Conservation (phyloP, 2,797 vertebrate genomes). For the Microtus obscurus region DNA sequence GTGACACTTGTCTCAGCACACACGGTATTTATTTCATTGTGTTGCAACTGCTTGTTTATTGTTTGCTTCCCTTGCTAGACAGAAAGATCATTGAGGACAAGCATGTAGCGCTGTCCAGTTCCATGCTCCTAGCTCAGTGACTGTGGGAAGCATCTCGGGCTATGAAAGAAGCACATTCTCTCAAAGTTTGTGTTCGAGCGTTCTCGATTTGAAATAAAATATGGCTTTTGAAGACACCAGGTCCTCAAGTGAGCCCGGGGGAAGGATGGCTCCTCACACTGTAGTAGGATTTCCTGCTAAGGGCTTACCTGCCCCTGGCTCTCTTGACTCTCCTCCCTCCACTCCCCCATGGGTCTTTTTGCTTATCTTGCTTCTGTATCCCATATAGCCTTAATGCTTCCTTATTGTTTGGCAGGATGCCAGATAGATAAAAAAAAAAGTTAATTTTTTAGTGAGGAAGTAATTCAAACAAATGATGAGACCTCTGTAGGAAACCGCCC, state of each 20-base stretch:
- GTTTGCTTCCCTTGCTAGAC: not conserved
- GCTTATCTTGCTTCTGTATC: not conserved
- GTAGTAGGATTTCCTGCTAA: not conserved
- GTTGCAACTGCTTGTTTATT: slow-evolving; percentile 21
- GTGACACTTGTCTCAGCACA: not conserved
- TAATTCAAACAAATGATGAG: not conserved
- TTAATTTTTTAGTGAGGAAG: not conserved
- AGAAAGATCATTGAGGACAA: slow-evolving; percentile 30
- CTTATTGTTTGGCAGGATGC: not conserved
- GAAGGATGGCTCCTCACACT: not conserved
- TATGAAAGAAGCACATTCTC: not conserved
- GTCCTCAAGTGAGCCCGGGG: not conserved
- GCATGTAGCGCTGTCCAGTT: not conserved
- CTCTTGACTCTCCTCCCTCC: not conserved
- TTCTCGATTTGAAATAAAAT: not conserved
- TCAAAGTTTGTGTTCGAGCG: not conserved
- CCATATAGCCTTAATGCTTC: not conserved
- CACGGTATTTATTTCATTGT: not conserved
- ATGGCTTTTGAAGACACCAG: not conserved
- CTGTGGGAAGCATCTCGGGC: not conserved
- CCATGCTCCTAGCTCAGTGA: not conserved
- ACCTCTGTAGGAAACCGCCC: not conserved
- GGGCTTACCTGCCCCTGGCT: not conserved
- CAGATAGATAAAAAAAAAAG: not conserved
- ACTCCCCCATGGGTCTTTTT: not conserved